Base-by-base conservation (phyloP, 1,140 invertebrate species). In the Calephelis nemesis region DNA sequence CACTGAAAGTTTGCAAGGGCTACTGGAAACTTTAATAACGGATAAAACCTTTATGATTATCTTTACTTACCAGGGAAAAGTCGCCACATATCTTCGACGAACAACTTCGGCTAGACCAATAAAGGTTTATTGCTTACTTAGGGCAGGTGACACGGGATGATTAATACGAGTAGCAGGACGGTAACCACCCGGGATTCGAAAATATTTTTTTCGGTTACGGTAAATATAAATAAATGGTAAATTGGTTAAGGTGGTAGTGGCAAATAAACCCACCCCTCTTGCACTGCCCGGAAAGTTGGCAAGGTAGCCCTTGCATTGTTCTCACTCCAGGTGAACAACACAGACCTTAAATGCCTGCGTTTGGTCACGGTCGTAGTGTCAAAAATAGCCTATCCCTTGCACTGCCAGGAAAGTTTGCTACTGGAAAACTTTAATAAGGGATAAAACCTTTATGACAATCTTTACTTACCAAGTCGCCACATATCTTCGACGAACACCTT, bases 101-200 rank as follows among this genome's bases (percentile, higher is more conserved):
- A 62, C 58, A 62, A 30, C 49, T 50, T 50, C 49, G 13, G 49
- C 49, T 74, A 74, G 72, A 68, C 68, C 69, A 70, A 74, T 71
- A 72, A 74, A 72, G 70, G 68, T 68, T 72, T 75, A 70, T 74
- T 77, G 75, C 71, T 77, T 77, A 74, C 74, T 74, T 73, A 77
- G 74, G 72, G 47, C 76, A 77, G 74, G 76, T 77, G 76, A 77
- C 76, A 74, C 68, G 65, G 70, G 50, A 74, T 77, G 76, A 77
- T 77, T 77, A 74, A 77, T 77, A n/a, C n/a, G n/a, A n/a, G n/a
- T n/a, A 49, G 71, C 39, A 30, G 68, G 73, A 72, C 71, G 71
- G 74, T 76, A 69, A 71, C 70, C 70, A 1, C 15, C 15, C 60
- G 47, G 72, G 72, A 73, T 71, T 76, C 68, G 73, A 75, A 73